These are phyloP conservation scores for Megaceryle maxima DNA, from an alignment of 2,113 vertebrate species.

Conservation along the genomic window DNA sequence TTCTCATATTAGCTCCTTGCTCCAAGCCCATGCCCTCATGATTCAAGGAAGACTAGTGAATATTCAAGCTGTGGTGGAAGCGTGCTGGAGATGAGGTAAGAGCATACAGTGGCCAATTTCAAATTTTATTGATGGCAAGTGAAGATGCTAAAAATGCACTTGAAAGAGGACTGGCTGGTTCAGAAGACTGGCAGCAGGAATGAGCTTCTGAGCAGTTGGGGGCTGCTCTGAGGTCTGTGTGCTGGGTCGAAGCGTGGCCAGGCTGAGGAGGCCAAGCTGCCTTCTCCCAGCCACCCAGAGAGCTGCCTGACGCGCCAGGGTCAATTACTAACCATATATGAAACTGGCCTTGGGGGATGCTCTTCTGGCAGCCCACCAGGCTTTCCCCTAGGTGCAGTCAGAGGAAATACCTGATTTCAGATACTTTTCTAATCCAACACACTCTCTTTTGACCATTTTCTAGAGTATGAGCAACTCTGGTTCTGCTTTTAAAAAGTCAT, in stretches of 20 bases:
- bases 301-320: neutral
- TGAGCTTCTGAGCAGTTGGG: neutral
- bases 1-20: neutral
- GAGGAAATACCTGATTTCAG: neutral
- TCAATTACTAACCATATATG: too few species aligned
- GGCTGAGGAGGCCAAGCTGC: neutral
- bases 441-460: neutral
- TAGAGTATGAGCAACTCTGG: neutral
- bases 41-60: neutral
- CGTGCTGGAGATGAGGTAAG: neutral
- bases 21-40: neutral
- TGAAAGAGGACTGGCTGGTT: neutral
- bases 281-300: neutral
- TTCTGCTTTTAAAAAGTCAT: neutral
- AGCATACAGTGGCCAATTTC: neutral
- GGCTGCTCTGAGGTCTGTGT: rapidly evolving
- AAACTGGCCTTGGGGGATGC: neutral
- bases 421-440: neutral
- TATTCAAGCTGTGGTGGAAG: neutral
- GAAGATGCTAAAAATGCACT: neutral
- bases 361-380: neutral
- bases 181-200: neutral
- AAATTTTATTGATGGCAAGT: neutral
- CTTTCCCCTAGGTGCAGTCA: neutral
- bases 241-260: neutral